A percentile compares a stretch with the other conserved stretches of the same genome.
These are phyloP conservation scores for Heterodera filipjevi DNA, from an alignment of 2,888 invertebrate species.

Conservation along the genomic window DNA sequence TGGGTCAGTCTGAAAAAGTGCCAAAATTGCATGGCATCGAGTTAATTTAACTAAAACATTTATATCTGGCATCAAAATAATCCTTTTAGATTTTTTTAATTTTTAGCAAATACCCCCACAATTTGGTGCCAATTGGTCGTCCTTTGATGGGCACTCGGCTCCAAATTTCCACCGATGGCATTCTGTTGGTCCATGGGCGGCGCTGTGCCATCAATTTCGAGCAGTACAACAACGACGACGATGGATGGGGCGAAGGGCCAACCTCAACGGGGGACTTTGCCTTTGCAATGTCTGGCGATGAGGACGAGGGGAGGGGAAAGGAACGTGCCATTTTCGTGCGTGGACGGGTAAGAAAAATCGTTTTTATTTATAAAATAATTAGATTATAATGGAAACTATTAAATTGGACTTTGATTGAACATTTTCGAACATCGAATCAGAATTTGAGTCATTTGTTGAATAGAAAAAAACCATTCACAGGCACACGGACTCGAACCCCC, in stretches of 20 bases:
- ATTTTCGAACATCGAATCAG: neutral
- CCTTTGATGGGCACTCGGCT: conserved; percentile 29
- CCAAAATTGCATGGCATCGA: too few species aligned
- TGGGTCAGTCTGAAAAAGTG: too few species aligned
- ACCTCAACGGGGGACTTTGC: conserved; percentile 27
- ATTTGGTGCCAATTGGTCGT: conserved; percentile 24
- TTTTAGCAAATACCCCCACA: conserved; percentile 16
- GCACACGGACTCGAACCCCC: too few species aligned
- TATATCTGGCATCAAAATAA: too few species aligned
- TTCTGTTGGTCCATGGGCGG: conserved; percentile 21
- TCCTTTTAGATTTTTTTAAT: neutral
- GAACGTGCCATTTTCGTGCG: neutral
- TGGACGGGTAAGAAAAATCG: neutral
- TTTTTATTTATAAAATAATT: neutral
- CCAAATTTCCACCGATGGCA: conserved; percentile 5
- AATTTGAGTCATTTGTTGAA: too few species aligned
- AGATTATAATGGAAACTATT: too few species aligned
- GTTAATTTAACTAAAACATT: too few species aligned
- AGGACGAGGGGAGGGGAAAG: neutral
- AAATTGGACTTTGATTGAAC: neutral
- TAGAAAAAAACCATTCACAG: too few species aligned
- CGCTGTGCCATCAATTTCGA: conserved; percentile 21
- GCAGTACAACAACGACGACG: neutral
- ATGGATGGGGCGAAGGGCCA: neutral
- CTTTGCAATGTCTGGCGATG: neutral